Percentiles rank a stretch among this genome's conserved stretches.
phyloP scores from a whole-genome alignment of 2,888 invertebrate genomes.

The Papilio gigon region DNA sequence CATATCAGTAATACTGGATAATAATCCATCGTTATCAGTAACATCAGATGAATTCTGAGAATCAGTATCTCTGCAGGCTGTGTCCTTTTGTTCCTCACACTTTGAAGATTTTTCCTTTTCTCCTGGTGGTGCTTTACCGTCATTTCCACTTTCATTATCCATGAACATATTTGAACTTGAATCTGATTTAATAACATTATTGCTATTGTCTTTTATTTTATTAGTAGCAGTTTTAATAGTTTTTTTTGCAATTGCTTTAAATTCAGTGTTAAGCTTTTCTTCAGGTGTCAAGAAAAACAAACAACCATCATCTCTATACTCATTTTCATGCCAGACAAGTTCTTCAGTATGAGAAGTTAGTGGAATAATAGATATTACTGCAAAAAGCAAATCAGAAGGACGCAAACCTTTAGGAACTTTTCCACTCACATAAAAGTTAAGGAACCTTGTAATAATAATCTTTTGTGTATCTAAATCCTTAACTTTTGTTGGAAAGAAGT shows the following conservation, averaged over 20 bases:
- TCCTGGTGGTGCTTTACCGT: neutral
- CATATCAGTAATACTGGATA: neutral
- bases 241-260: slow-evolving; percentile 10
- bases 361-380: slow-evolving; percentile 47
- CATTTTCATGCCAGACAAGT: slow-evolving; percentile 42
- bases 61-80: neutral
- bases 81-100: neutral
- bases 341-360: slow-evolving; percentile 40
- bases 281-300: slow-evolving; percentile 48
- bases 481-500: slow-evolving; percentile 23
- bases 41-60: neutral
- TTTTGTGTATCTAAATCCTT: slow-evolving; percentile 26
- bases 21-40: neutral
- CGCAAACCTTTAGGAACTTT: slow-evolving; percentile 45
- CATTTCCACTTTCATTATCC: neutral
- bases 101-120: neutral
- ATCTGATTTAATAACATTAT: neutral
- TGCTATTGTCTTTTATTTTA: neutral
- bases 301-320: slow-evolving; percentile 44
- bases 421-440: slow-evolving; percentile 32
- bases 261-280: slow-evolving; percentile 42
- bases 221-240: neutral
- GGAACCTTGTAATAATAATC: slow-evolving; percentile 26
- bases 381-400: slow-evolving; percentile 45
- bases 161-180: neutral